Percentiles rank a stretch among this genome's conserved stretches.
phyloP scores from a whole-genome alignment of 2,888 invertebrate species.

The Sthenelais limicola region DNA sequence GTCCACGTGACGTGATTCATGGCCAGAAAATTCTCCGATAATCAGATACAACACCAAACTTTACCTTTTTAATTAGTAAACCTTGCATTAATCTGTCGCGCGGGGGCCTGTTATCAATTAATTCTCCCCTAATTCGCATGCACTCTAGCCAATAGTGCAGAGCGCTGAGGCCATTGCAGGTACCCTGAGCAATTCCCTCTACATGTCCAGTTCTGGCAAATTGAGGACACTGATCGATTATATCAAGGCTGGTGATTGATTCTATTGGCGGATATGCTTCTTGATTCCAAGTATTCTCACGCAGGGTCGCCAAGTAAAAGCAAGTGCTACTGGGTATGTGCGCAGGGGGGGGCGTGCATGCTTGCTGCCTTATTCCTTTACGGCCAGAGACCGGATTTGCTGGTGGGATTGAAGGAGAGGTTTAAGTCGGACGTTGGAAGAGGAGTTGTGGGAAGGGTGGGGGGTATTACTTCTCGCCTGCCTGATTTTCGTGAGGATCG shows the following conservation, averaged over 20 bases:
- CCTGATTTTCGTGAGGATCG: background rate
- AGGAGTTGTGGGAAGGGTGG: background rate
- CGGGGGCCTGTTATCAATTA: too few species aligned
- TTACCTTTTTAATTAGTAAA: too few species aligned
- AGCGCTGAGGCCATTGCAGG: too few species aligned
- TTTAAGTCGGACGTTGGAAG: background rate
- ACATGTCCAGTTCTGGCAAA: background rate
- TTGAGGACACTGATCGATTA: conserved; percentile 12
- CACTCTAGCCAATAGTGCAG: too few species aligned
- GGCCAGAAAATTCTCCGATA: too few species aligned
- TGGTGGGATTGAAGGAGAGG: background rate
- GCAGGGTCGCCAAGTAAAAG: conserved; percentile 2
- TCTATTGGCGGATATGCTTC: conserved; percentile 23
- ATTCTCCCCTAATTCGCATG: too few species aligned
- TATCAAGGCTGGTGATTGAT: conserved; percentile 26
- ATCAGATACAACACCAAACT: too few species aligned
- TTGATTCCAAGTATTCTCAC: background rate
- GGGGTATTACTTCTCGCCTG: background rate
- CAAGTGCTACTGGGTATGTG: background rate
- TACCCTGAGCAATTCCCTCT: too few species aligned
- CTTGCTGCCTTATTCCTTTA: too few species aligned
- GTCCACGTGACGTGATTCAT: too few species aligned
- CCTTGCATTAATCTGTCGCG: too few species aligned
- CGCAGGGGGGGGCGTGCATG: background rate
- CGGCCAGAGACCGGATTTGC: too few species aligned